Conservation (phyloP, 2,797 vertebrate genomes). For the Harpagifer antarcticus region DNA sequence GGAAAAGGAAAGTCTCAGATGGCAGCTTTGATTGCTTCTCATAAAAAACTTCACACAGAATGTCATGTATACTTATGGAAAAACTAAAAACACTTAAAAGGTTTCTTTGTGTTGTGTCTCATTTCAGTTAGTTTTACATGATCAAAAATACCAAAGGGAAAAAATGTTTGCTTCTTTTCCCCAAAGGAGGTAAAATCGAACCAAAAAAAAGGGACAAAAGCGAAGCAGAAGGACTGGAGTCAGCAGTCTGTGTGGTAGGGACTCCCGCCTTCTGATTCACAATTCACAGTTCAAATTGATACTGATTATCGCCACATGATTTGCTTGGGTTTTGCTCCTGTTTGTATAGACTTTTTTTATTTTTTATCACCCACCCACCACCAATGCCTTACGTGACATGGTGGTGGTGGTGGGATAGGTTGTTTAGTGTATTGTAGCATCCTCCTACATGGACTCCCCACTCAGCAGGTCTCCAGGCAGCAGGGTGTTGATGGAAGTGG, state of each 20-base stretch:
- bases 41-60: slow-evolving; percentile 88
- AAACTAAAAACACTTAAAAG: slow-evolving; percentile 77
- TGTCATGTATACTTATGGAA: slow-evolving; percentile 76
- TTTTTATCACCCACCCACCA: slow-evolving; percentile 16
- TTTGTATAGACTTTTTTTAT: slow-evolving; percentile 57
- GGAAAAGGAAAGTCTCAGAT: slow-evolving; percentile 78
- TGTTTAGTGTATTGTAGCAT: slow-evolving; percentile 56
- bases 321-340: slow-evolving; percentile 80
- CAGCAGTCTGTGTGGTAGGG: slow-evolving; percentile 69
- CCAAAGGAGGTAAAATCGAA: slow-evolving; percentile 42
- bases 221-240: slow-evolving; percentile 68
- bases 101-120: slow-evolving; percentile 70
- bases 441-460: slow-evolving; percentile 94
- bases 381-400: slow-evolving; percentile 52
- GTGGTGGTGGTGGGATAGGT: slow-evolving; percentile 40
- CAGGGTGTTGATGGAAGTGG: slow-evolving; percentile 94
- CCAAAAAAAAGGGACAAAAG: slow-evolving; percentile 39
- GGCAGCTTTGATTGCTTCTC: slow-evolving; percentile 90
- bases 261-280: slow-evolving; percentile 73
- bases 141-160: slow-evolving; percentile 63
- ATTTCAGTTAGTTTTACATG: slow-evolving; percentile 63
- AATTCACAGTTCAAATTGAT: slow-evolving; percentile 81
- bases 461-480: slow-evolving; percentile 96
- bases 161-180: slow-evolving; percentile 16
- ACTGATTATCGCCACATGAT: slow-evolving; percentile 90